Base-by-base conservation (phyloP, 2,888 invertebrate genomes). In the Melipona beecheii region DNA sequence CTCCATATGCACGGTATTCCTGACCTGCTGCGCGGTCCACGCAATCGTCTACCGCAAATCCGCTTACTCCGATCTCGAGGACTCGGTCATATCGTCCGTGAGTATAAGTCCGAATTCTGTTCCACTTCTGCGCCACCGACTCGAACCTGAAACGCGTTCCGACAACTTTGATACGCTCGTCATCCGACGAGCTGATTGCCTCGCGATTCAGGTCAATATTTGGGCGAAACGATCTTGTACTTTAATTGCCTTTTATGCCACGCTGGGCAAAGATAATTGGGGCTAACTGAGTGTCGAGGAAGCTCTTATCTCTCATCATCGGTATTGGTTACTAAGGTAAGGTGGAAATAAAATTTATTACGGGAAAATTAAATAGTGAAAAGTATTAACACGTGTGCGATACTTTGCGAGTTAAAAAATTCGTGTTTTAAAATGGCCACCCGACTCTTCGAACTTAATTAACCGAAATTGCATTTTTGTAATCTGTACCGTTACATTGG, bases 11-110 rank as follows among this genome's bases (percentile, higher is more conserved):
- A 74, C 72, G 49, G n/a, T 89, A 62, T 72, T 86, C 64, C 75
- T 89, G 72, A 75, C 76, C 65, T 85, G 86, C 62, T 78, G 84
- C 31, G 84, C 75, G 19, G 65, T 60, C 62, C 86, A 87, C 21
- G 86, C 82, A n/a, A 82, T 89, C 85, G 66, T 75, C 62, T 81
- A 84, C 71, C 87, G 86, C 73, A 89, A 86, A 81, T 86, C 80
- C 74, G 84, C 79, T 58, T 73, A 84, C 36, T 62, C 86, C 31
- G 58, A 69, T 64, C 52, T 74, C 43, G 64, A 75, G 76, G 78
- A 76, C 19, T 68, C 62, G 15, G 69, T n/a, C 68, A 9, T 54
- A 56, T 24, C 62, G 27, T 68, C 69, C 62, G 87, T 78, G 83
- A 87, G 88, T 81, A 84, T 70, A 65, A 73, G 78, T 72, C 69